These are phyloP conservation scores for Agrypnia vestita DNA, from an alignment of 1,140 invertebrate species.

Conservation along the genomic window DNA sequence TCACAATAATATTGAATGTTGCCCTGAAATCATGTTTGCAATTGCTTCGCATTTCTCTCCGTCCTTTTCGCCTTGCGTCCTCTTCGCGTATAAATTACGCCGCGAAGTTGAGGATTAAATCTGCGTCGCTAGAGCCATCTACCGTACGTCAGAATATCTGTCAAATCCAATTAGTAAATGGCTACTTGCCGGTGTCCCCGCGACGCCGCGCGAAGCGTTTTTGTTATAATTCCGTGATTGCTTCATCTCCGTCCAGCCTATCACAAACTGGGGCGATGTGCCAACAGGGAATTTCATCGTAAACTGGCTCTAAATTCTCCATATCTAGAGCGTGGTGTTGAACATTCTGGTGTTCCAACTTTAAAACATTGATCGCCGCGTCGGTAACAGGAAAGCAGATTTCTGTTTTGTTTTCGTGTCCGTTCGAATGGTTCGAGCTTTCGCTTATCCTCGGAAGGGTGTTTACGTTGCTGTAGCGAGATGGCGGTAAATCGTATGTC, in stretches of 20 bases:
- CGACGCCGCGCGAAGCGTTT: no score
- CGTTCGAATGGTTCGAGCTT: slow-evolving; percentile 24
- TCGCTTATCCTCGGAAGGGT: slow-evolving; percentile 33
- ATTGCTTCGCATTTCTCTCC: no score
- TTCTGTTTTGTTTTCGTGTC: slow-evolving; percentile 40
- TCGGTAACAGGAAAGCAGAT: slow-evolving; percentile 56
- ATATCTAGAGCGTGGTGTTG: slow-evolving; percentile 37
- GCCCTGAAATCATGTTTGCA: no score
- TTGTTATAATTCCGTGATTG: slow-evolving; percentile 72
- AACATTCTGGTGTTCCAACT: slow-evolving; percentile 58
- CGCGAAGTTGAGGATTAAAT: no score
- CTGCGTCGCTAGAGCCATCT: no score
- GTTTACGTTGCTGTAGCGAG: slow-evolving; percentile 31
- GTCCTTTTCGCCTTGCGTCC: no score
- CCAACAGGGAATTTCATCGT: slow-evolving; percentile 72
- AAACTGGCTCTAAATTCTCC: slow-evolving; percentile 66
- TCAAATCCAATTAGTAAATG: neutral
- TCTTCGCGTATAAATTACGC: no score
- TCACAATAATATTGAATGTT: no score
- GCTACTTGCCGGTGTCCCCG: no score
- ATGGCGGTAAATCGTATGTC: slow-evolving; percentile 44
- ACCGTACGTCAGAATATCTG: no score
- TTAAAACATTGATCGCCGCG: slow-evolving; percentile 67
- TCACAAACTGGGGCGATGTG: slow-evolving; percentile 67
- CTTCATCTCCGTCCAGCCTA: slow-evolving; percentile 69